phyloP scores from a whole-genome alignment of 1,140 invertebrate species.

The Chionoecetes opilio region DNA sequence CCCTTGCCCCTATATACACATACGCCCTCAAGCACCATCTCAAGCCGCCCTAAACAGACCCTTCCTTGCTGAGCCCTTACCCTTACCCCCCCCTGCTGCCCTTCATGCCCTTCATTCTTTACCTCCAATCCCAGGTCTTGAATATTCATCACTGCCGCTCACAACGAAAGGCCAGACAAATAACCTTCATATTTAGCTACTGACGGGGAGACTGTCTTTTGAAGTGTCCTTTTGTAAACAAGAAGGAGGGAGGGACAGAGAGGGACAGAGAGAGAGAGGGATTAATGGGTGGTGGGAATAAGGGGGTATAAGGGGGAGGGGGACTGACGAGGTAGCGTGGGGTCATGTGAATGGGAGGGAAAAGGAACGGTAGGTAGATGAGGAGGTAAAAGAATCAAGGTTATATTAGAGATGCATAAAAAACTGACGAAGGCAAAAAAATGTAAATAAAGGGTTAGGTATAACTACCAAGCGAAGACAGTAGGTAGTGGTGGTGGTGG shows the following conservation, averaged over 20 bases:
- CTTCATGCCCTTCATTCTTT: slow-evolving; percentile 35
- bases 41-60: background rate
- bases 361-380: background rate
- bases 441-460: background rate
- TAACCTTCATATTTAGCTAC: slow-evolving; percentile 61
- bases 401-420: background rate
- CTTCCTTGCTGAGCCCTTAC: background rate
- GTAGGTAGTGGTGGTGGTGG: too few species aligned
- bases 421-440: background rate
- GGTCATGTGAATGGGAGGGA: background rate
- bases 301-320: background rate
- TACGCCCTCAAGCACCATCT: background rate
- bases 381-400: slow-evolving; percentile 31
- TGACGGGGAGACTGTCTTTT: slow-evolving; percentile 35
- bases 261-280: background rate
- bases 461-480: too few species aligned
- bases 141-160: slow-evolving; percentile 59
- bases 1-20: too few species aligned
- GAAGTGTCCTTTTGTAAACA: slow-evolving; percentile 59
- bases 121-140: background rate
- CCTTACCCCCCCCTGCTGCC: background rate
- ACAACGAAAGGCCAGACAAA: slow-evolving; percentile 39
- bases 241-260: slow-evolving; percentile 39
- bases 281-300: background rate
- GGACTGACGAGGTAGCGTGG: background rate